phyloP scores from a whole-genome alignment of 2,888 invertebrate species.

The Hoplodrina blanda region DNA sequence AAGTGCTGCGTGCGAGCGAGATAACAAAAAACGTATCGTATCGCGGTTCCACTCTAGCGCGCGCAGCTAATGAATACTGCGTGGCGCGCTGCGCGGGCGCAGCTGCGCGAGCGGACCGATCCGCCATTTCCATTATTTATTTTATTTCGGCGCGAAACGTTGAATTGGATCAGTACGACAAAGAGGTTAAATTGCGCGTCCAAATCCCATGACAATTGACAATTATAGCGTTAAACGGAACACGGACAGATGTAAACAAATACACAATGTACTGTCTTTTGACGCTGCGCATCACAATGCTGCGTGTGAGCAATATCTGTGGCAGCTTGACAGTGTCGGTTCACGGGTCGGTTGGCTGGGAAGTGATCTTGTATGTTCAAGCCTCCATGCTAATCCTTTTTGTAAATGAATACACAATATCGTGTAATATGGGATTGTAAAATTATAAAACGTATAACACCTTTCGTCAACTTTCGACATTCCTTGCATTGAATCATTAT shows the following conservation, averaged over 20 bases:
- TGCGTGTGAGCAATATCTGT: constrained; percentile 64
- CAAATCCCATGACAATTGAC: constrained; percentile 88
- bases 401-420: constrained; percentile 44
- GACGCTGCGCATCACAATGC: constrained; percentile 68
- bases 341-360: constrained; percentile 55
- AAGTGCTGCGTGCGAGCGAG: constrained; percentile 88
- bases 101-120: constrained; percentile 84
- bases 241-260: constrained; percentile 89
- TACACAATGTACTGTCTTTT: constrained; percentile 75
- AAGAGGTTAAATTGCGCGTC: constrained; percentile 90
- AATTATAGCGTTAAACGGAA: constrained; percentile 82
- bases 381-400: constrained; percentile 63
- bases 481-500: constrained; percentile 15
- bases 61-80: constrained; percentile 85
- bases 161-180: constrained; percentile 88
- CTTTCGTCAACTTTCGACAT: constrained; percentile 53
- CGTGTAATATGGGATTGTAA: constrained; percentile 51
- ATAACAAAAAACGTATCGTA: constrained; percentile 89
- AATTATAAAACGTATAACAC: constrained; percentile 36
- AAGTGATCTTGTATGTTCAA: constrained; percentile 64
- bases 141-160: constrained; percentile 88
- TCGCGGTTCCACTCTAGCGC: constrained; percentile 89
- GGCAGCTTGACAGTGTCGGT: constrained; percentile 57
- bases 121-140: constrained; percentile 90
- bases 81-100: constrained; percentile 81